Base-by-base conservation (phyloP, 1,140 invertebrate species). In the Melipona quadrifasciata region DNA sequence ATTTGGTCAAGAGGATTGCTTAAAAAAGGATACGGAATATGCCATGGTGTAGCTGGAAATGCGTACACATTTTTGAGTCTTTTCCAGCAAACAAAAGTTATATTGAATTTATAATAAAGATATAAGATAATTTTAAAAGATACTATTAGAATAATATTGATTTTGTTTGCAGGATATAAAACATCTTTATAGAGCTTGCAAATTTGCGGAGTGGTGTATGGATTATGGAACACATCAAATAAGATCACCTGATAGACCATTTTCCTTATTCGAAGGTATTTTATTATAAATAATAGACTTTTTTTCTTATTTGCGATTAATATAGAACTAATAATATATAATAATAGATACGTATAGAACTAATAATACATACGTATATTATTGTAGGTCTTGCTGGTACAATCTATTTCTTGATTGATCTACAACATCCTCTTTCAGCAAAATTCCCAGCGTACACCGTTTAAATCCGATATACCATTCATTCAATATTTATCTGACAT, bases 11-110 rank as follows among this genome's bases (percentile, higher is more conserved):
- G 98, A 88, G 98, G 98, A 57, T 92, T 99, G n/a, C 94, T 98
- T 24, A 96, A 95, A 86, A 99, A 99, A 95, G 98, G 98, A 16
- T 98, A 98, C 93, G 97, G 98, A 75, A 94, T 99, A 11, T 99
- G 99, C 93, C 98, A 99, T 93, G 99, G 99, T 4, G 96, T 98
- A 27, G 95, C 98, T 91, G 99, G 98, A 86, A 99, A 99, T 95
- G 98, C 96, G 27, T 99, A 99, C 93, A 95, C 97, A 19, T 98
- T 99, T 91, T 94, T 99, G 21, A 94, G 96, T 86, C 93, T 99
- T 1, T 99, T 97, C 92, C 97, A 98, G 93, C 92, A 96, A 24
- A 99, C 98, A 4, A 95, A 96, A 91, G 97, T 98, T 82, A 64
- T 34, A 76, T 79, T 64, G 24, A n/a, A 82, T 73, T 86, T 72